phyloP scores from a whole-genome alignment of 2,113 vertebrate species.

The Myiozetetes cayanensis region DNA sequence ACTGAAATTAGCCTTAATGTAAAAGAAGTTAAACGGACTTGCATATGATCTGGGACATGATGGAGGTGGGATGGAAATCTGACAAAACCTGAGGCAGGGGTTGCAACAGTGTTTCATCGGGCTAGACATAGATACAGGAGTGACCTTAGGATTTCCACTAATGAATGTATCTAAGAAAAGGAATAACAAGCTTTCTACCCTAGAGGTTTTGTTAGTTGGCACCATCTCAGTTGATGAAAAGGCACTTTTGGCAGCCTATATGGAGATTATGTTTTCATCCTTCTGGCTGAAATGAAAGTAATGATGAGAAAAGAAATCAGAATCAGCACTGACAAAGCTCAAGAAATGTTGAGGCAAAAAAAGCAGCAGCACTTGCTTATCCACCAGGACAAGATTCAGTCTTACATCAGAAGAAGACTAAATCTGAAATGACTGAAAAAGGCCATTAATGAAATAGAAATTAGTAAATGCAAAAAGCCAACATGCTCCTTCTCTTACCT shows the following conservation, averaged over 20 bases:
- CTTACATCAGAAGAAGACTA: neutral
- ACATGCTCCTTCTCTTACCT: neutral
- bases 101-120: neutral
- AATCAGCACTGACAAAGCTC: neutral
- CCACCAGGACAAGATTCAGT: neutral
- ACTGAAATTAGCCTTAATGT: neutral
- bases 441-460: neutral
- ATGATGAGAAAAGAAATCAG: neutral
- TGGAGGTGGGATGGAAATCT: too few species aligned
- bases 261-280: neutral
- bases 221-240: neutral
- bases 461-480: neutral
- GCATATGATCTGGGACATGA: accelerated
- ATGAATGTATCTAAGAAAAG: neutral
- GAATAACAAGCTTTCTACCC: neutral
- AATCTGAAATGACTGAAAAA: neutral
- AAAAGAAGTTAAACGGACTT: neutral
- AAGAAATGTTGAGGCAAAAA: neutral
- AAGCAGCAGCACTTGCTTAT: neutral
- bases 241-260: neutral
- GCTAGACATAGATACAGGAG: neutral
- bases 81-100: neutral
- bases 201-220: neutral
- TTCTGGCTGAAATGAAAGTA: slow-evolving; percentile 8
- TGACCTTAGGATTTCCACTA: neutral